Base-by-base conservation (phyloP, 2,113 vertebrate species). In the Phyllopteryx taeniolatus region DNA sequence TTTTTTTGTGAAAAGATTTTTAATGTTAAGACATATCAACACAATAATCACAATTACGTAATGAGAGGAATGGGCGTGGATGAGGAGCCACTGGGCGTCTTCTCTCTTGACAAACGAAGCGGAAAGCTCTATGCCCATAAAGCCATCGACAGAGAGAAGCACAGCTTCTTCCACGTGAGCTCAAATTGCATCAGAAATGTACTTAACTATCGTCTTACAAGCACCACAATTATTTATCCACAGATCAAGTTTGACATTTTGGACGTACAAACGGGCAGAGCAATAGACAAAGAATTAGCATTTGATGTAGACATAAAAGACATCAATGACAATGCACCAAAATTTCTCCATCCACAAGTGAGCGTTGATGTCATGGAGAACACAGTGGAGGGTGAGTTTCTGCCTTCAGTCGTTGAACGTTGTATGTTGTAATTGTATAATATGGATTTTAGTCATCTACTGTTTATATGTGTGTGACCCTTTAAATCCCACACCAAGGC, bases 241-340 rank as follows among this genome's bases (percentile, higher is more conserved):
- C 83, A 96, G 94, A 86, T 98, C 68, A 78, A 77, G 47, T 94
- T 94, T 66, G 83, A 95, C 68, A 75, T 91, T 11, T 19, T 46
- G 1, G 2, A 87, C 47, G 78, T 1, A 49, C 0, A 0, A 0
- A 90, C 82, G 0, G 44, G 10, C 0, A 0, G 2, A 0, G 0
- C 0, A 0, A 8, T 94, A 22, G 95, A 95, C 77, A 78, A 0
- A 4, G 87, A 92, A 14, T 85, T 96, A 1, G 72, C 91, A 47
- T 94, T 96, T 90, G 89, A 86, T 12, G 75, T 96, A 3, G 85
- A 84, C 3, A 60, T 96, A 73, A 69, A 70, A 5, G 95, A 96
- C 62, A 74, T 92, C 67, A 96, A 96, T 71, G 94, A 96, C 78
- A 95, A 95, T 0, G 4, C 84, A 0, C 95, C 95, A 0, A 7